phyloP scores from a whole-genome alignment of 2,113 vertebrate species.

The Sturnira hondurensis region DNA sequence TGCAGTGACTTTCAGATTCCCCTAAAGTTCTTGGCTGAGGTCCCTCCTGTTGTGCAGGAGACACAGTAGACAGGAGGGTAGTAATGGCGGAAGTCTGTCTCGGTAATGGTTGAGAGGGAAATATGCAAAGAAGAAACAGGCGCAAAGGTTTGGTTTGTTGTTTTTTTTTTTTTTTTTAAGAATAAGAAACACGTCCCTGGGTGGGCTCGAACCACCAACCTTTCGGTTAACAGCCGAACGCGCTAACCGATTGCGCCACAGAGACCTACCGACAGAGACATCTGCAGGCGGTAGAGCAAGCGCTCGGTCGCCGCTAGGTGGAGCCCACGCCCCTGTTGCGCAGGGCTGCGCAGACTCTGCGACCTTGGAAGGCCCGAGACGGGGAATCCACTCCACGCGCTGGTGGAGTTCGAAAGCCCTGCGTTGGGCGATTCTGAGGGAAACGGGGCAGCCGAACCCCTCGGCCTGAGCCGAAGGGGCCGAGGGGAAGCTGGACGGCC shows the following conservation, averaged over 20 bases:
- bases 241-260: not conserved
- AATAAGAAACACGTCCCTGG: not conserved
- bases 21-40: not conserved
- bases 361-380: not conserved
- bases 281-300: fast-evolving
- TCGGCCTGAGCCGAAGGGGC: not conserved
- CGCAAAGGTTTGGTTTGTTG: not conserved
- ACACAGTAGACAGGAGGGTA: too few relatives aligned
- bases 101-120: not conserved
- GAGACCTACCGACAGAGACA: fast-evolving
- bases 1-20: not conserved
- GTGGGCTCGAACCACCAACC: too few relatives aligned
- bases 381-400: not conserved
- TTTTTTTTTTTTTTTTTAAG: not conserved
- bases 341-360: not conserved
- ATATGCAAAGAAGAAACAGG: not conserved
- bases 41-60: not conserved
- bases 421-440: not conserved
- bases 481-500: not conserved
- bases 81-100: not conserved
- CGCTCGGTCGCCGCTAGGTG: fast-evolving
- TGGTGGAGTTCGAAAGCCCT: not conserved
- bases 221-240: too few relatives aligned
- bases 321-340: fast-evolving
- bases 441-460: not conserved